phyloP scores from a whole-genome alignment of 2,797 vertebrate species.

The Rhincodon typus region DNA sequence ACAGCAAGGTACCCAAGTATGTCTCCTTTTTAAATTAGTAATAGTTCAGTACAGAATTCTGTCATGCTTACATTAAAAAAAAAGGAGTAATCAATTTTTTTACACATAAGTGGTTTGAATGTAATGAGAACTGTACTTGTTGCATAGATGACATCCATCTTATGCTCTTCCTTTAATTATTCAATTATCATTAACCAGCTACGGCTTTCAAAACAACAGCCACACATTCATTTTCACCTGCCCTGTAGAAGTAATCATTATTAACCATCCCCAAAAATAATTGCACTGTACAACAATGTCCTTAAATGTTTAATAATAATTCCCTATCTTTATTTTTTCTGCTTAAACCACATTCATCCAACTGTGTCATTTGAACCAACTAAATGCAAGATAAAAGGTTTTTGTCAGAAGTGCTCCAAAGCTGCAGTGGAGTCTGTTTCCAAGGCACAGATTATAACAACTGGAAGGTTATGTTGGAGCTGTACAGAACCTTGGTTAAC shows the following conservation, averaged over 20 bases:
- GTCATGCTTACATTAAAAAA: not conserved
- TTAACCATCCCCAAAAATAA: not conserved
- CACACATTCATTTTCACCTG: not conserved
- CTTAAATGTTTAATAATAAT: not conserved
- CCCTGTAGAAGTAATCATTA: not conserved
- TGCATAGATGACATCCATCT: not conserved
- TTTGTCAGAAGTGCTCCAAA: not conserved
- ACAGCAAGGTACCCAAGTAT: not conserved
- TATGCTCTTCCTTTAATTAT: not conserved
- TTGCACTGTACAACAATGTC: not conserved
- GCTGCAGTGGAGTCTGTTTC: too few relatives aligned
- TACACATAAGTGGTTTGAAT: not conserved
- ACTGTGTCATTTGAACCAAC: not conserved
- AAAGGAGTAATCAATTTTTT: not conserved
- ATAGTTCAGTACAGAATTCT: not conserved
- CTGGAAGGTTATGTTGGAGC: too few relatives aligned
- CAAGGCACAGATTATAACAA: too few relatives aligned
- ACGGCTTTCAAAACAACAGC: not conserved
- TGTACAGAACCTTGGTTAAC: too few relatives aligned
- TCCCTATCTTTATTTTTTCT: not conserved
- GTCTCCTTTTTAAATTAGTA: not conserved
- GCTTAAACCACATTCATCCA: not conserved
- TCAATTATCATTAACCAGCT: not conserved
- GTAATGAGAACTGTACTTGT: constrained; percentile 21
- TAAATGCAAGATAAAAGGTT: not conserved